phyloP scores from a whole-genome alignment of 2,113 vertebrate genomes.

The Notarius lentiginosus region DNA sequence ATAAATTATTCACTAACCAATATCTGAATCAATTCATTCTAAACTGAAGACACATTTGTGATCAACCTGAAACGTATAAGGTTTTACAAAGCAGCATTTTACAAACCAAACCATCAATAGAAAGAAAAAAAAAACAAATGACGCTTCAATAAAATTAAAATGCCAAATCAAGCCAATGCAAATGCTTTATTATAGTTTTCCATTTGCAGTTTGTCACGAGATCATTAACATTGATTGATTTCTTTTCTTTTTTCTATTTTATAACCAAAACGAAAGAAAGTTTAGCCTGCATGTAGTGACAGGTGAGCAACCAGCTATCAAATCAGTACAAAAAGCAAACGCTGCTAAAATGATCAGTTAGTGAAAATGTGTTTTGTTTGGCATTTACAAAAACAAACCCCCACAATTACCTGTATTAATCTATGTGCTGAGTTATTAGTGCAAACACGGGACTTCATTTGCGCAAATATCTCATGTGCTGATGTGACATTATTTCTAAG shows the following conservation, averaged over 20 bases:
- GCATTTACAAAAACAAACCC: neutral
- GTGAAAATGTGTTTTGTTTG: neutral
- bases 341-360: neutral
- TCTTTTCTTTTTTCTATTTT: neutral
- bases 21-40: neutral
- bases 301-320: constrained; percentile 22
- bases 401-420: neutral
- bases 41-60: neutral
- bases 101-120: neutral
- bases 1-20: neutral
- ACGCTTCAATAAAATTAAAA: neutral
- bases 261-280: neutral
- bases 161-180: constrained; percentile 55
- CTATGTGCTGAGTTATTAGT: neutral
- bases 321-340: constrained; percentile 15
- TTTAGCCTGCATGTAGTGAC: constrained; percentile 22
- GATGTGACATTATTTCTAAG: neutral
- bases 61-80: neutral
- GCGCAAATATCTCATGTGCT: neutral
- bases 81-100: neutral
- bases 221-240: constrained; percentile 21
- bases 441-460: neutral
- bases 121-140: neutral
- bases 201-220: constrained; percentile 51
- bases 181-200: constrained; percentile 65